A percentile compares a stretch with the other conserved stretches of the same genome.
Conservation (phyloP, 1,140 invertebrate genomes). For the Apocrypta bakeri region DNA sequence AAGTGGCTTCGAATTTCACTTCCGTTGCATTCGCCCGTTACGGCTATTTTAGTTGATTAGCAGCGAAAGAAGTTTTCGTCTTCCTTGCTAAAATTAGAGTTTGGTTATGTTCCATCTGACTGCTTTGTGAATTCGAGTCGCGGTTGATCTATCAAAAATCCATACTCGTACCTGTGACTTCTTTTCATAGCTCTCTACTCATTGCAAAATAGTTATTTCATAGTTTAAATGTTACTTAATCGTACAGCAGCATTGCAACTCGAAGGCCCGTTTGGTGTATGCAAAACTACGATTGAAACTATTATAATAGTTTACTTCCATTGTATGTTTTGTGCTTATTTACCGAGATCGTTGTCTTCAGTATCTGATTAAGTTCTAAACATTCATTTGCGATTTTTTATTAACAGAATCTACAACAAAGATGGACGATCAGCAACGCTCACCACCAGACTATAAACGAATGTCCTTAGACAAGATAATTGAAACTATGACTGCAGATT, state of each 20-base stretch:
- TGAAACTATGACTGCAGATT: conserved; percentile 78
- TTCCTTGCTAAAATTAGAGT: conserved; percentile 7
- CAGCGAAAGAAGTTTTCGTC: background rate
- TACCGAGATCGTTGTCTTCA: background rate
- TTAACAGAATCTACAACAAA: conserved; percentile 35
- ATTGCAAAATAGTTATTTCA: too few species aligned
- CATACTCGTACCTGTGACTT: background rate
- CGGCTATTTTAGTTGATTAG: background rate
- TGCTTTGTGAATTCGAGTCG: background rate
- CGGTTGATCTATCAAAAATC: background rate
- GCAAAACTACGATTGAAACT: too few species aligned
- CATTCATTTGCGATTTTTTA: background rate
- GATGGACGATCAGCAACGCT: conserved; percentile 67
- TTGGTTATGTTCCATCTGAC: conserved; percentile 25
- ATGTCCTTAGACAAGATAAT: conserved; percentile 78
- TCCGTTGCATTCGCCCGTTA: background rate
- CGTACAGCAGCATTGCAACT: too few species aligned
- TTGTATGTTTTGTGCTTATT: background rate
- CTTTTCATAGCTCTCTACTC: too few species aligned
- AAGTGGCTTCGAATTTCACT: conserved; percentile 29
- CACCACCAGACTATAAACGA: conserved; percentile 63
- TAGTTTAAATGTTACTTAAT: too few species aligned
- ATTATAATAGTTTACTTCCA: too few species aligned
- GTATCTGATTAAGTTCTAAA: too few species aligned
- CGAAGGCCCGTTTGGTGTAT: too few species aligned